phyloP scores from a whole-genome alignment of 2,113 vertebrate genomes.

The Phasianus colchicus region DNA sequence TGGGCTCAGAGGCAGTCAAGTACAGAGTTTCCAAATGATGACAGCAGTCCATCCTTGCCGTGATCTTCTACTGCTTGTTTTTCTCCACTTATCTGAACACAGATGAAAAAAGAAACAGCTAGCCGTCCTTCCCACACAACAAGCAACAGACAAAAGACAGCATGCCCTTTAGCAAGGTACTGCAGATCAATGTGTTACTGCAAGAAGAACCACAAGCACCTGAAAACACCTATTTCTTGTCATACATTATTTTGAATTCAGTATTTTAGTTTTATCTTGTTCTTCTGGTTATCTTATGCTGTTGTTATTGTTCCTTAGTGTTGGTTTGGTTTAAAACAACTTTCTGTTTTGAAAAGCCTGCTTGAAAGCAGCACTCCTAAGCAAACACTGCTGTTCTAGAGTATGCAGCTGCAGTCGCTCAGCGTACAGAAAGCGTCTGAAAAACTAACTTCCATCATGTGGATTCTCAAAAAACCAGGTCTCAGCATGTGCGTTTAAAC shows the following conservation, averaged over 20 bases:
- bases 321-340: not conserved
- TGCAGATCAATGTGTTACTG: not conserved
- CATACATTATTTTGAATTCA: not conserved
- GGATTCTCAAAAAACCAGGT: not conserved
- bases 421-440: not conserved
- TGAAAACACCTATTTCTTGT: not conserved
- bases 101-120: not conserved
- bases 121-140: not conserved
- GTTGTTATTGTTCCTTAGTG: not conserved
- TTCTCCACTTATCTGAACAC: not conserved
- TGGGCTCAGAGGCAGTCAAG: not conserved
- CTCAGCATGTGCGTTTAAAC: not conserved
- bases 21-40: not conserved
- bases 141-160: not conserved
- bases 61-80: not conserved
- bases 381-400: not conserved
- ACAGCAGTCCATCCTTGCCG: not conserved
- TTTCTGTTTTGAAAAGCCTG: not conserved
- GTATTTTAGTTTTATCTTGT: not conserved
- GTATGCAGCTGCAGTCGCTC: not conserved
- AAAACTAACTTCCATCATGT: not conserved
- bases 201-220: not conserved
- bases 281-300: not conserved
- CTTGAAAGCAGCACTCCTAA: not conserved
- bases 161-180: not conserved